Base-by-base conservation (phyloP, 2,113 vertebrate species). In the Ammodytes dubius region DNA sequence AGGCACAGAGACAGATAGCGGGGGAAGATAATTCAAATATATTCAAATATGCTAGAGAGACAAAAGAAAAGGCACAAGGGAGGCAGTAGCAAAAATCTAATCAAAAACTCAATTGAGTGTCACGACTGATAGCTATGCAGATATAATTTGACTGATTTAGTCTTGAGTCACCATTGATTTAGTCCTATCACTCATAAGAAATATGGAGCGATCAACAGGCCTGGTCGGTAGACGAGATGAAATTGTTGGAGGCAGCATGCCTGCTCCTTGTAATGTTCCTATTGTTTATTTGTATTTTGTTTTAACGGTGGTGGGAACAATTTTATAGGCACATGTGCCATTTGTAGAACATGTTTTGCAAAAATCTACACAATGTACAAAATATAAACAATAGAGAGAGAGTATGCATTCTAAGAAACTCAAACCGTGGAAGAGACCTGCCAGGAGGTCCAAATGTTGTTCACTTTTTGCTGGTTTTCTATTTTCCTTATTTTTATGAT, bases 71-170 rank as follows among this genome's bases (percentile, higher is more conserved):
- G 54, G 81, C 66, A 70, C 0, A 46, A 65, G 70, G 76, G 68
- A 84, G 61, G 57, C 77, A 49, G 77, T 68, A 76, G 79, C 59
- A 79, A 60, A 72, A 91, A 89, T 83, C 70, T 27, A 86, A 90
- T 88, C 54, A 83, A 61, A 91, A 84, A 78, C 76, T 75, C 87
- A 90, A 78, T 74, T 88, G 87, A 90, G 86, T 80, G 82, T 64
- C 82, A 80, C 80, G 81, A 70, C 71, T 80, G 79, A 88, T 54
- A 88, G 71, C 87, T 77, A 81, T 81, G 70, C 82, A 87, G 87
- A 90, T 88, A 82, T 82, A 56, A 86, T 90, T 82, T 79, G 69
- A 57, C 35, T 82, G 81, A 86, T 87, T 88, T 85, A 14, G 84
- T 83, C 85, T 78, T 6, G 78, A 81, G 83, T 81, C 87, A 70